Evolutionary conservation across 2,797 vertebrate species (phyloP).

Genomic region (Limosa lapponica): DNA sequence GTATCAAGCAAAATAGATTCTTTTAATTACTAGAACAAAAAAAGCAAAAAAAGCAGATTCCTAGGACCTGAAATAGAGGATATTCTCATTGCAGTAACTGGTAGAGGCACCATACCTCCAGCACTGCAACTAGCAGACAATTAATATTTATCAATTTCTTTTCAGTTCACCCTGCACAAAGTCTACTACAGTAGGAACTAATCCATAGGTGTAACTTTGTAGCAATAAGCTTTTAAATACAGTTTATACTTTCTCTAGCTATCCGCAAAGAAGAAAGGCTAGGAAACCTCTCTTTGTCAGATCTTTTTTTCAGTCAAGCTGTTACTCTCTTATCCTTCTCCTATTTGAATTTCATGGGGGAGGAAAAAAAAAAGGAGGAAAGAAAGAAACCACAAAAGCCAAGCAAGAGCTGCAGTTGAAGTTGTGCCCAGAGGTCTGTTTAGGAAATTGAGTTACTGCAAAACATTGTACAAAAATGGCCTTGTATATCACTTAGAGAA

Average conservation of each 20-base stretch:
- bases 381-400: background rate
- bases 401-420: background rate
- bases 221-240: background rate
- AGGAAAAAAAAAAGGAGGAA: background rate
- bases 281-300: background rate
- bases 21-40: background rate
- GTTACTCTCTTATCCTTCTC: background rate
- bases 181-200: background rate
- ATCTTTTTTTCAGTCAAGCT: background rate
- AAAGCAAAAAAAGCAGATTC: background rate
- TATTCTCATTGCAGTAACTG: background rate
- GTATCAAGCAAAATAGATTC: background rate
- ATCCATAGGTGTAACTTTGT: background rate
- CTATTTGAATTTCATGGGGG: background rate
- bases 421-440: background rate
- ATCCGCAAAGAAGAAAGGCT: background rate
- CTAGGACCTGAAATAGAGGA: background rate
- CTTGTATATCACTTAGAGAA: background rate
- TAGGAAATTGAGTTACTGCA: background rate
- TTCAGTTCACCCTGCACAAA: background rate
- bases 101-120: background rate
- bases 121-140: background rate
- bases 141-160: background rate
- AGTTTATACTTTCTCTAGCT: background rate
- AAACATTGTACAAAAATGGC: background rate